These are phyloP conservation scores for Chionis minor DNA, from an alignment of 2,113 vertebrate genomes.

Conservation along the genomic window DNA sequence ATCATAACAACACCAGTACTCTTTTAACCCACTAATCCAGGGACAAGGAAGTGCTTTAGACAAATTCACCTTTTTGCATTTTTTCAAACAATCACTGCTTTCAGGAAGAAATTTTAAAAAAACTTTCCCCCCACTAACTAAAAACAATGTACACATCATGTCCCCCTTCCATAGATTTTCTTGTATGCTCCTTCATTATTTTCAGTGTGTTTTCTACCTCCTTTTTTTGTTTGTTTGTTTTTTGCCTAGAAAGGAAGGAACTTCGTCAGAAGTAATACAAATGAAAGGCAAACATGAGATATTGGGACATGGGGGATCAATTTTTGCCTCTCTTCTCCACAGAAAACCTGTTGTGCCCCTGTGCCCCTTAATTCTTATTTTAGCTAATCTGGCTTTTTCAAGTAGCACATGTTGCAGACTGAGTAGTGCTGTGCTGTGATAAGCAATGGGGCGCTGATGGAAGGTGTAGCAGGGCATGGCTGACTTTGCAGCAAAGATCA, in stretches of 20 bases:
- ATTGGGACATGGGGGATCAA: rapidly evolving
- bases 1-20: background rate
- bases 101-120: background rate
- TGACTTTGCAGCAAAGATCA: background rate
- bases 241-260: background rate
- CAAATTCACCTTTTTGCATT: background rate
- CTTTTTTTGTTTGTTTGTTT: background rate
- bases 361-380: background rate
- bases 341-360: background rate
- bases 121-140: rapidly evolving
- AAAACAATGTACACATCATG: background rate
- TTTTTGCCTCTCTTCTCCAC: background rate
- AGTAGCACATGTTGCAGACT: rapidly evolving
- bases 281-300: background rate
- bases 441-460: background rate
- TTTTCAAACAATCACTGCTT: background rate
- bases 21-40: background rate
- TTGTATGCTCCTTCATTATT: background rate
- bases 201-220: background rate
- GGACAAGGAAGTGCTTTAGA: background rate
- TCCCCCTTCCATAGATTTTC: background rate
- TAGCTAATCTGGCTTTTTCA: background rate
- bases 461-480: rapidly evolving
- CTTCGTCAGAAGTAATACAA: rapidly evolving
- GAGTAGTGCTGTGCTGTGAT: background rate